Conservation (phyloP, 2,888 invertebrate genomes). For the Electrophaes corylata region DNA sequence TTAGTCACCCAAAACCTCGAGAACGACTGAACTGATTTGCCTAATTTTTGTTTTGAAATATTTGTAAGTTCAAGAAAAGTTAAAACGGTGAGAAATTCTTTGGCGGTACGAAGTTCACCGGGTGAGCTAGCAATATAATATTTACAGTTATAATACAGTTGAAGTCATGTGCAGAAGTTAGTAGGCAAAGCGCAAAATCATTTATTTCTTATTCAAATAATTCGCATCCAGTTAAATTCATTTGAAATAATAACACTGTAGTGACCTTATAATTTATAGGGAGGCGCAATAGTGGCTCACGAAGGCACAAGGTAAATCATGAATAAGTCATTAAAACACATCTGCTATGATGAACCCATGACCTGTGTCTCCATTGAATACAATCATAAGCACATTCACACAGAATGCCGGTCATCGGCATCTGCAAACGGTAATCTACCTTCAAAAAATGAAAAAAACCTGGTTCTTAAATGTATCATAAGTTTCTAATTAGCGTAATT, state of each 20-base stretch:
- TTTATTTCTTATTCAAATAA: background rate
- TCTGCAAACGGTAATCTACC: background rate
- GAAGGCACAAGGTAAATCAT: slow-evolving; percentile 52
- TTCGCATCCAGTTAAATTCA: slow-evolving; percentile 14
- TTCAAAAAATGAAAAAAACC: background rate
- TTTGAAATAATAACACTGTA: slow-evolving; percentile 33
- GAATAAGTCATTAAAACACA: slow-evolving; percentile 72
- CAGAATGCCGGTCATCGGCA: background rate
- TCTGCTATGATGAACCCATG: slow-evolving; percentile 59
- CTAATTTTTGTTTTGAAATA: no score
- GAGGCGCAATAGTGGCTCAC: slow-evolving; percentile 50
- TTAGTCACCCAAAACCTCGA: no score
- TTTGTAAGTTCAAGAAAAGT: no score
- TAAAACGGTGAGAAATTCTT: no score
- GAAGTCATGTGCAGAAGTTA: background rate
- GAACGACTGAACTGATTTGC: no score
- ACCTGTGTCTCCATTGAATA: slow-evolving; percentile 63
- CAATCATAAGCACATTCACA: slow-evolving; percentile 36
- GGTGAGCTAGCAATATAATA: no score
- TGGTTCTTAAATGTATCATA: background rate
- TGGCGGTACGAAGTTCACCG: no score
- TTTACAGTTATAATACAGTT: background rate
- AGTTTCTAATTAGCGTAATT: no score
- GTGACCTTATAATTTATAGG: slow-evolving; percentile 41
- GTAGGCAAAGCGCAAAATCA: background rate